phyloP scores from a whole-genome alignment of 2,797 vertebrate genomes.

The Onychomys torridus region DNA sequence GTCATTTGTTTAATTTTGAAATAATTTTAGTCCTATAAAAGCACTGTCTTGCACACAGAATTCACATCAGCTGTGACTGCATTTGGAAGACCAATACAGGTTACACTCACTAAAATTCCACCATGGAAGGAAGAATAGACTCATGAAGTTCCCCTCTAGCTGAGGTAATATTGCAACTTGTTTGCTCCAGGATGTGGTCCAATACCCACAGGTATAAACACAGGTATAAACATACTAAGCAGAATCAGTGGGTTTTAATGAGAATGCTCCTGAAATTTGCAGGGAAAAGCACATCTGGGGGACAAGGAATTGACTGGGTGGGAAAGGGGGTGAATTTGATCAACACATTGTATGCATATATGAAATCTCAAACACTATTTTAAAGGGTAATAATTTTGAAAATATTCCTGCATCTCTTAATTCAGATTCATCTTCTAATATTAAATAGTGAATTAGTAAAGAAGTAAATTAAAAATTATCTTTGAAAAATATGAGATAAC shows the following conservation, averaged over 20 bases:
- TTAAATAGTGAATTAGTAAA: not conserved
- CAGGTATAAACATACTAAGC: not conserved
- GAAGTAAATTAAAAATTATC: not conserved
- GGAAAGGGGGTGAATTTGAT: not conserved
- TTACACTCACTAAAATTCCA: not conserved
- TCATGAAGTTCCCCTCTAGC: not conserved
- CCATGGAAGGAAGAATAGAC: not conserved
- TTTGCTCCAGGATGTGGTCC: not conserved
- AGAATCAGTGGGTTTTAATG: too few relatives aligned
- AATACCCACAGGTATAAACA: not conserved
- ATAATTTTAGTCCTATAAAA: not conserved
- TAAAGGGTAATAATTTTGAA: not conserved
- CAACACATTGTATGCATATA: not conserved
- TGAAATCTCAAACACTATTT: not conserved
- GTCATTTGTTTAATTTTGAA: not conserved
- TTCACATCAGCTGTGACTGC: not conserved
- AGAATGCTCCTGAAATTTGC: not conserved
- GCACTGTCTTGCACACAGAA: not conserved
- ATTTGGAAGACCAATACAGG: too few relatives aligned
- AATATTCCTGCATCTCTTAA: not conserved
- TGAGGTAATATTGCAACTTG: not conserved
- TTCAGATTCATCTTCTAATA: not conserved
- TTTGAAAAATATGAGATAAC: not conserved
- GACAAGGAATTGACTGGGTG: not conserved
- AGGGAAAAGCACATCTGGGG: not conserved